Evolutionary conservation across 2,888 invertebrate genomes (phyloP).

Genomic region (Bombylius major): DNA sequence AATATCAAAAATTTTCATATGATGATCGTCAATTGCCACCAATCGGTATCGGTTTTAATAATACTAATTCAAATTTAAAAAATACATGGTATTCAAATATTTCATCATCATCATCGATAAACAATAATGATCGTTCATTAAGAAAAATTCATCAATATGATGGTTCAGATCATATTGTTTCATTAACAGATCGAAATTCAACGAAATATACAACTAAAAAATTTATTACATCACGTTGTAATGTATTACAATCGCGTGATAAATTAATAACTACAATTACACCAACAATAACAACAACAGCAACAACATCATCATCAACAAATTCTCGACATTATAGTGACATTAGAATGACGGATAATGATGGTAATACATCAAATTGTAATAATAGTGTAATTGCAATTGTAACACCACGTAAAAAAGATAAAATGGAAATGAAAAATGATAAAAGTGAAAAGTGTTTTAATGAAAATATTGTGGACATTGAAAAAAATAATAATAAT

Average conservation of each 20-base stretch:
- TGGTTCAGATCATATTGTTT: not conserved
- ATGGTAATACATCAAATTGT: not conserved
- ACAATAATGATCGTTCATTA: not conserved
- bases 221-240: too few relatives aligned
- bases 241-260: not conserved
- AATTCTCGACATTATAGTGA: slow-evolving; percentile 8
- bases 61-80: not conserved
- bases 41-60: slow-evolving; percentile 21
- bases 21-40: slow-evolving; percentile 32
- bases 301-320: not conserved
- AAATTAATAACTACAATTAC: not conserved
- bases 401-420: slow-evolving; percentile 18
- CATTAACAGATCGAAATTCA: not conserved
- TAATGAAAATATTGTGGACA: not conserved
- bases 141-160: not conserved
- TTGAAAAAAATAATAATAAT: slow-evolving; percentile 1
- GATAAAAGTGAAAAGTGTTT: not conserved
- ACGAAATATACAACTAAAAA: too few relatives aligned
- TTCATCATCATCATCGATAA: not conserved
- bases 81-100: not conserved
- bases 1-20: slow-evolving; percentile 29
- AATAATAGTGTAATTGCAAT: slow-evolving; percentile 14
- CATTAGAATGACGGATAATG: not conserved
- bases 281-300: not conserved
- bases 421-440: slow-evolving; percentile 10